Evolutionary conservation across 2,797 vertebrate species (phyloP).

Genomic region (Myiotriccus ornatus): DNA sequence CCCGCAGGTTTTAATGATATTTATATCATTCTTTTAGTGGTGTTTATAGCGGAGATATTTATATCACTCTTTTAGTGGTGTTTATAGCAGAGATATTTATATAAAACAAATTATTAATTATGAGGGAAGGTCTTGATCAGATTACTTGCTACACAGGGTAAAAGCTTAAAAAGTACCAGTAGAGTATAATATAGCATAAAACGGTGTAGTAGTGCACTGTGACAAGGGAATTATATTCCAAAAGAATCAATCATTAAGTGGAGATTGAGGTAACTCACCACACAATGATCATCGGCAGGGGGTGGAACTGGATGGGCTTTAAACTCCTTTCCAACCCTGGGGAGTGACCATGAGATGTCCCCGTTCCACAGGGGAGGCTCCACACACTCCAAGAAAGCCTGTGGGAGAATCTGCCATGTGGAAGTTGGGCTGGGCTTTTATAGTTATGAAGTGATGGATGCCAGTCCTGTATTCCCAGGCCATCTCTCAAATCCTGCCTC

Average conservation of each 20-base stretch:
- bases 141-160: neutral
- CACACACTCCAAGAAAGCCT: neutral
- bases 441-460: neutral
- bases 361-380: neutral
- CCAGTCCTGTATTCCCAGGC: neutral
- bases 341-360: neutral
- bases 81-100: neutral
- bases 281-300: neutral
- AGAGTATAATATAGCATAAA: neutral
- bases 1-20: neutral
- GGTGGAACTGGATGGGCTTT: too few species aligned
- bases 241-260: neutral
- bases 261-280: neutral
- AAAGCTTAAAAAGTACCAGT: neutral
- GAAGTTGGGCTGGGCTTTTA: neutral
- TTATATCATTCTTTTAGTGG: too few species aligned
- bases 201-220: neutral
- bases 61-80: too few species aligned
- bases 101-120: neutral
- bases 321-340: neutral
- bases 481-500: neutral
- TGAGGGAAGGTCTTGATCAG: neutral
- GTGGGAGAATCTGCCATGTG: neutral
- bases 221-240: neutral
- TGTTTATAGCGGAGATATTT: neutral